Evolutionary conservation across 2,797 vertebrate species (phyloP).

Genomic region (Pipistrellus nathusii): DNA sequence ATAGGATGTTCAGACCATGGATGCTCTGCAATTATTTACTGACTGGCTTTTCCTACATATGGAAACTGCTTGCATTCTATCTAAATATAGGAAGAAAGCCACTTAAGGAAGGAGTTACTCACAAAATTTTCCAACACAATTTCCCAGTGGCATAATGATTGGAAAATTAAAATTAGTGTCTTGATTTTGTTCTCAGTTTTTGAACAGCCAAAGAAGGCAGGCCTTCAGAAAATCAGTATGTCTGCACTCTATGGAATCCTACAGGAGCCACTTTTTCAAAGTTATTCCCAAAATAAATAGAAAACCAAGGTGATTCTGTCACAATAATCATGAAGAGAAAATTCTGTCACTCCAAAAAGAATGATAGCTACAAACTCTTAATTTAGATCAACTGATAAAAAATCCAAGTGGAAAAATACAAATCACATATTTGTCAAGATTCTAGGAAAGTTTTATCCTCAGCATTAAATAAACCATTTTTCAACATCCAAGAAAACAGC

Average conservation of each 20-base stretch:
- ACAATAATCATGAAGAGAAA: not conserved
- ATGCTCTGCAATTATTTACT: not conserved
- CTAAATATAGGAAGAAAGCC: not conserved
- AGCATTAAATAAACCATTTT: conserved; percentile 1
- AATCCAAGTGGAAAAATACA: not conserved
- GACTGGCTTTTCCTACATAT: not conserved
- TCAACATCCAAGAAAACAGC: not conserved
- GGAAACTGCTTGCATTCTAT: not conserved
- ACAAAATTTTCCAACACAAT: not conserved
- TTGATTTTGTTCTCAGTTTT: conserved; percentile 52
- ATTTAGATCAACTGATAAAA: not conserved
- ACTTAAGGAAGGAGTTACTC: not conserved
- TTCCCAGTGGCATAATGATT: not conserved
- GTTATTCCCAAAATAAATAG: conserved; percentile 51
- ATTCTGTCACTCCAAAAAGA: conserved; percentile 5
- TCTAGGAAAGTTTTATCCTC: not conserved
- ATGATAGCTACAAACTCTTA: not conserved
- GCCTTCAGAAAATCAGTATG: not conserved
- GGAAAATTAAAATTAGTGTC: conserved; percentile 45
- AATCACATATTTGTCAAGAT: not conserved
- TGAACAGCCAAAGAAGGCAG: not conserved
- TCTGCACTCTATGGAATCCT: not conserved
- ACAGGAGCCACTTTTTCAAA: not conserved
- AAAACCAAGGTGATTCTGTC: not conserved
- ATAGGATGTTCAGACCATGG: not conserved